A percentile compares a stretch with the other conserved stretches of the same genome.
These are phyloP conservation scores for Xenops minutus DNA, from an alignment of 2,797 vertebrate species.

Conservation along the genomic window DNA sequence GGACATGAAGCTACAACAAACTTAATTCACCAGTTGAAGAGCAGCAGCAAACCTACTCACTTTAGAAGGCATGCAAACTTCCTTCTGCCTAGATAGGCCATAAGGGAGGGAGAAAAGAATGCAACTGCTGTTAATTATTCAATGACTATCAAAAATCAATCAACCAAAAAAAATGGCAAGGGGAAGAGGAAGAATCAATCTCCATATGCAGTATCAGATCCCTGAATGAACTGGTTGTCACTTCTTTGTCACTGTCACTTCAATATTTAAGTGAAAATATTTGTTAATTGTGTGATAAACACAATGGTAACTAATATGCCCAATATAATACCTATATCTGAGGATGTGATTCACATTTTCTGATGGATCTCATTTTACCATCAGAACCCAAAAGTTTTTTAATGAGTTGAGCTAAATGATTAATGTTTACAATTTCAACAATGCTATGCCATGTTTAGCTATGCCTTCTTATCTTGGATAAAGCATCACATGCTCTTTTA, in stretches of 20 bases:
- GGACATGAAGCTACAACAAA: background rate
- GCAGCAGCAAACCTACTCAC: background rate
- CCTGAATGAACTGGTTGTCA: background rate
- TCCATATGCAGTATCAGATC: background rate
- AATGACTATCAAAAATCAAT: background rate
- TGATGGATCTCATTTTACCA: background rate
- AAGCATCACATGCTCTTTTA: background rate
- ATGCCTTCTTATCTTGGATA: background rate
- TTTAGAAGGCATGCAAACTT: background rate
- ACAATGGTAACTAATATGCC: background rate
- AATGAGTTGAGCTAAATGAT: background rate
- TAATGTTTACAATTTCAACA: background rate
- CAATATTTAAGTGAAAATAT: background rate
- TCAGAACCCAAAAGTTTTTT: background rate
- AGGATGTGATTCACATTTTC: background rate
- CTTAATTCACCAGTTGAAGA: background rate
- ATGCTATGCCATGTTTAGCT: background rate
- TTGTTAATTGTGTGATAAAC: background rate
- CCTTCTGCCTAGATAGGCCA: background rate
- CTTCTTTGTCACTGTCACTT: background rate
- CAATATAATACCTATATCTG: no score
- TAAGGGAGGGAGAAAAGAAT: background rate
- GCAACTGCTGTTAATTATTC: background rate
- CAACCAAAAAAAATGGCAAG: background rate
- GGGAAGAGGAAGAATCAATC: background rate